A percentile compares a stretch with the other conserved stretches of the same genome.
phyloP scores from a whole-genome alignment of 2,888 invertebrate species.

The Lithophane semibrunnea region DNA sequence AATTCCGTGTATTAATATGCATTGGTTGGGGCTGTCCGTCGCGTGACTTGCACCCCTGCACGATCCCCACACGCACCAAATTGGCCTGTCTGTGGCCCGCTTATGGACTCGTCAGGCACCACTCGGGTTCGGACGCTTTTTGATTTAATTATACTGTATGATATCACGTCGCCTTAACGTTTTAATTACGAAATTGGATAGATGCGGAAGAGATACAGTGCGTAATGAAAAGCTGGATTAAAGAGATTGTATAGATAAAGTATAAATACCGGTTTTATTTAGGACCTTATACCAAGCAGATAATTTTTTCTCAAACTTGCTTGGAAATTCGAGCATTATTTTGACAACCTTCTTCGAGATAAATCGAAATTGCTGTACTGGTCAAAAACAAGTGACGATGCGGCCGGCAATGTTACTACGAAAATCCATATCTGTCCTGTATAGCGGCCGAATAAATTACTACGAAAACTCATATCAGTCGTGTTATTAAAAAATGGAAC shows the following conservation, averaged over 20 bases:
- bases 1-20: conserved; percentile 68
- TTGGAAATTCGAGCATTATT: no score
- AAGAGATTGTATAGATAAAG: conserved; percentile 2
- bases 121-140: conserved; percentile 49
- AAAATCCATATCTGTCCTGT: no score
- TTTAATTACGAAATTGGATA: conserved; percentile 60
- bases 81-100: conserved; percentile 64
- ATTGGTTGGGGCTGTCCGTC: conserved; percentile 68
- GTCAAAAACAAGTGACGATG: no score
- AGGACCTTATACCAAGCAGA: background rate
- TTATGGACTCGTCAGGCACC: conserved; percentile 64
- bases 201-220: conserved; percentile 43
- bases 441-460: no score
- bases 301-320: no score
- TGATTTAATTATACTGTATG: conserved; percentile 65
- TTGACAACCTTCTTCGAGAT: no score
- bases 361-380: no score
- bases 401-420: no score
- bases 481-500: no score
- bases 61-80: conserved; percentile 72
- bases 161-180: conserved; percentile 53
- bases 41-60: conserved; percentile 80
- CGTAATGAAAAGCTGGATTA: conserved; percentile 34
- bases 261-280: background rate
- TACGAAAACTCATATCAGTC: no score